A percentile compares a stretch with the other conserved stretches of the same genome.
Evolutionary conservation across 2,113 vertebrate genomes (phyloP).

Genomic region (Corythaixoides concolor): DNA sequence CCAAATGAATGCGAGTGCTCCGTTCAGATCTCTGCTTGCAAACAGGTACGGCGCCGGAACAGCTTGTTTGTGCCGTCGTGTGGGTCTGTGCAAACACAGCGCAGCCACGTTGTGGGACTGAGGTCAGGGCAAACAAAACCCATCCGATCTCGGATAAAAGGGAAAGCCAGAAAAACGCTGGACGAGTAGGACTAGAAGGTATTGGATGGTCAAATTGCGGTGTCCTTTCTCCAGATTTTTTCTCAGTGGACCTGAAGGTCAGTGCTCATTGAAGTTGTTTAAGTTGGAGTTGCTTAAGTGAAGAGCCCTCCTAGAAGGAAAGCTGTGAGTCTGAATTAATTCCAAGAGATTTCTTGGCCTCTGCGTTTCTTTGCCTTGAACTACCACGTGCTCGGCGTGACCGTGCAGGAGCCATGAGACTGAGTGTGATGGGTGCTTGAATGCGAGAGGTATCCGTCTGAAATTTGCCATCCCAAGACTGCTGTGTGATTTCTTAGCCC

Average conservation of each 20-base stretch:
- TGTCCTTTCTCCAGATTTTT: background rate
- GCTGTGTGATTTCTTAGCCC: background rate
- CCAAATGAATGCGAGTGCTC: slow-evolving; percentile 28
- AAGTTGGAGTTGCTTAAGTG: background rate
- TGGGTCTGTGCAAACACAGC: background rate
- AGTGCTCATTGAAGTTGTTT: background rate
- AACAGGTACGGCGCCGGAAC: background rate
- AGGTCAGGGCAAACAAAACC: slow-evolving; percentile 2
- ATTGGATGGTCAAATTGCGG: background rate
- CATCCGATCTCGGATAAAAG: background rate
- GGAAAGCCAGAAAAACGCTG: background rate
- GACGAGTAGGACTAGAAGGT: background rate
- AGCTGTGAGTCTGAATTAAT: background rate
- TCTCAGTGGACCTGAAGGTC: background rate
- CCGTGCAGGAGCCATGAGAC: accelerated
- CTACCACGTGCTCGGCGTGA: accelerated
- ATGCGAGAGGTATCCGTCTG: background rate
- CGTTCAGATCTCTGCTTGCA: slow-evolving; percentile 44
- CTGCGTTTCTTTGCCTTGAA: background rate
- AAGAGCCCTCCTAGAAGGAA: background rate
- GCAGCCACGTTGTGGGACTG: background rate
- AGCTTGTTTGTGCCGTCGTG: background rate
- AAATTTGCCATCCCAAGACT: background rate
- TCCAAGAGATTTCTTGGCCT: background rate
- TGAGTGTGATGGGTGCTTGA: background rate